Base-by-base conservation (phyloP, 2,888 invertebrate species). In the Rotaria socialis region DNA sequence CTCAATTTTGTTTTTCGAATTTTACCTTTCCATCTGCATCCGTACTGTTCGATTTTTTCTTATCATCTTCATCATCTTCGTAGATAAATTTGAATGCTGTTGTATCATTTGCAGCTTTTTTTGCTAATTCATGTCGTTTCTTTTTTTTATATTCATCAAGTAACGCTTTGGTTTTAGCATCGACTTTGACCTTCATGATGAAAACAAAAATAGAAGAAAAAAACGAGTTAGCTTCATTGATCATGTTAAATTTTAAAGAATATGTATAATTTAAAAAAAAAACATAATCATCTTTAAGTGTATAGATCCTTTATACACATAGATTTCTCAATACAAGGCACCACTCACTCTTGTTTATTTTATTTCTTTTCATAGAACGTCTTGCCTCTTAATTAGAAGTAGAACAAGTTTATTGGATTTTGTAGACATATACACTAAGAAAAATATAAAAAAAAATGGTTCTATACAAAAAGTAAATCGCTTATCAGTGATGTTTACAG, bases 91-190 rank as follows among this genome's bases (percentile, higher is more conserved):
- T 56, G 50, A 41, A 87, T 10, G 87, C 87, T 22, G 52, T 86
- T n/a, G 84, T 84, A 58, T 55, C 84, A 50, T 87, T 58, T 3
- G 52, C 74, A 67, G 86, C 88, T 87, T 89, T 89, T 41, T 84
- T 84, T 14, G 85, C 85, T 35, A 47, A 43, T 75, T 85, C 58
- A 50, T 56, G 27, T 19, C 85, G 74, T 27, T 90, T 89, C 88
- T 90, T 89, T 85, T 88, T 88, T 93, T 96, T 96, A 92, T 96
- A 97, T 88, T 96, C 95, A 91, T 97, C 96, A 88, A 98, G 93
- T 88, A 96, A 94, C 87, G 95, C 94, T 93, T 96, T 96, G 89
- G 97, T 96, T 93, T 98, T 98, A 87, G 96, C 96, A 92, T 98
- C 98, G 50, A 97, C 96, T 92, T 96, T 95, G 52, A 92, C 92